Evolutionary conservation across 1,140 invertebrate species (phyloP).

Genomic region (Radopholus similis): DNA sequence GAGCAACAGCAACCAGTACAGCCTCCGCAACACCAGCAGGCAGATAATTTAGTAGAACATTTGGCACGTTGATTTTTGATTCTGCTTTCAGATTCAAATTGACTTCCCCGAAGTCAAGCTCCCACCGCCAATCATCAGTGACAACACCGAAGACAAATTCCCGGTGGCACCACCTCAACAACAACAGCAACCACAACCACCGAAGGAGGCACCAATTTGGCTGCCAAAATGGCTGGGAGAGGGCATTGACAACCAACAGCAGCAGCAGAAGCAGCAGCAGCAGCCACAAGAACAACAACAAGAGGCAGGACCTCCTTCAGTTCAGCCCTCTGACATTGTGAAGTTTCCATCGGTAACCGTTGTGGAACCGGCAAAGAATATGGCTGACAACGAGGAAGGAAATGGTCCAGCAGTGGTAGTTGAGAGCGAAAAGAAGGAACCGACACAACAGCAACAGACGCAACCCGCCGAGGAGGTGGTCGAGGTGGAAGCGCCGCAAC

Average conservation of each 20-base stretch:
- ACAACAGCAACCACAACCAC: neutral
- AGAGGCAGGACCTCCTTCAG: conserved; percentile 2
- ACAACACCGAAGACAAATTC: neutral
- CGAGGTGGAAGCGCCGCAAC: conserved; percentile 13
- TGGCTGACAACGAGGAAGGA: neutral
- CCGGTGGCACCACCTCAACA: neutral
- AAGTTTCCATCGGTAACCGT: conserved; percentile 12
- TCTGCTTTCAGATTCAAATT: conserved; percentile 62
- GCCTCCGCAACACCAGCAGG: neutral
- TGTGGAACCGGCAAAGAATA: neutral
- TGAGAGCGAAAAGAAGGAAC: neutral
- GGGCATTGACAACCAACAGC: neutral
- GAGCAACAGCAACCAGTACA: neutral
- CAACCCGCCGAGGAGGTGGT: conserved; percentile 6
- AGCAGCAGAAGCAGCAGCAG: conserved; percentile 12
- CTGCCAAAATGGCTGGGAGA: neutral
- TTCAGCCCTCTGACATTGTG: conserved; percentile 8
- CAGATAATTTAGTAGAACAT: no score
- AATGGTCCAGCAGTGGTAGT: neutral
- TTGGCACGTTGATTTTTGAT: neutral
- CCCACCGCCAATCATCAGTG: conserved; percentile 10
- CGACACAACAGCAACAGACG: neutral
- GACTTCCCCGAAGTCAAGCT: conserved; percentile 62
- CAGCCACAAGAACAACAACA: neutral
- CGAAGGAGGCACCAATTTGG: neutral